phyloP scores from a whole-genome alignment of 64 coral and sea anemone genomes.

The Montipora sp. region DNA sequence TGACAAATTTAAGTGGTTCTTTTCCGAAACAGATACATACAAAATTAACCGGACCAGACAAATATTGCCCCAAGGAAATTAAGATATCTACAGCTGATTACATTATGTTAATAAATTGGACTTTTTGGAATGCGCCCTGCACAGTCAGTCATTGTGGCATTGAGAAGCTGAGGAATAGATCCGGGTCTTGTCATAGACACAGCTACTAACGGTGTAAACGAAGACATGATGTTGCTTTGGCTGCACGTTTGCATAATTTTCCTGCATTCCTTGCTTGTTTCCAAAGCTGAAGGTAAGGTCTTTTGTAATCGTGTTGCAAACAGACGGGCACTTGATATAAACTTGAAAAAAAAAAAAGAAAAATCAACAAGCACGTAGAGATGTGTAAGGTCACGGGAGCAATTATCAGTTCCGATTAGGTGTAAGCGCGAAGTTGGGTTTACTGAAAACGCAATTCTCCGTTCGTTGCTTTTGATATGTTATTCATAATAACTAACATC shows the following conservation, averaged over 20 bases:
- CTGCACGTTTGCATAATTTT: neutral
- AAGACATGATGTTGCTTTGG: neutral
- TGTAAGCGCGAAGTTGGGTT: too few species aligned
- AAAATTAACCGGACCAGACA: neutral
- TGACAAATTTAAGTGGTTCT: neutral
- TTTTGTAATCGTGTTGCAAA: neutral
- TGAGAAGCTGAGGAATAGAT: neutral
- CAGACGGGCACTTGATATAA: neutral
- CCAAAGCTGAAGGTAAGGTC: neutral
- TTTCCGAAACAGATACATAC: slow-evolving; percentile 25
- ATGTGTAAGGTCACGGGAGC: too few species aligned
- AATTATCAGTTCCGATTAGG: too few species aligned
- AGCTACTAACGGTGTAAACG: neutral
- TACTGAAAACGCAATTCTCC: too few species aligned
- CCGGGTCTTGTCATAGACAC: neutral
- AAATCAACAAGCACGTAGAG: too few species aligned
- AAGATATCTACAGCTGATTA: neutral
- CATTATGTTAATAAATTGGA: neutral
- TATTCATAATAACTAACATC: too few species aligned
- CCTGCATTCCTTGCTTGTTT: neutral
- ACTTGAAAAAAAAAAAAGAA: neutral
- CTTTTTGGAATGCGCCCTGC: neutral
- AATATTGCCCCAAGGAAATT: neutral
- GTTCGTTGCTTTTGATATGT: too few species aligned
- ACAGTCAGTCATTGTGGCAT: neutral